Evolutionary conservation across 2,888 invertebrate genomes (phyloP), one percentile per base, ranked within the genome.

Genomic region (Odontothrips loti): DNA sequence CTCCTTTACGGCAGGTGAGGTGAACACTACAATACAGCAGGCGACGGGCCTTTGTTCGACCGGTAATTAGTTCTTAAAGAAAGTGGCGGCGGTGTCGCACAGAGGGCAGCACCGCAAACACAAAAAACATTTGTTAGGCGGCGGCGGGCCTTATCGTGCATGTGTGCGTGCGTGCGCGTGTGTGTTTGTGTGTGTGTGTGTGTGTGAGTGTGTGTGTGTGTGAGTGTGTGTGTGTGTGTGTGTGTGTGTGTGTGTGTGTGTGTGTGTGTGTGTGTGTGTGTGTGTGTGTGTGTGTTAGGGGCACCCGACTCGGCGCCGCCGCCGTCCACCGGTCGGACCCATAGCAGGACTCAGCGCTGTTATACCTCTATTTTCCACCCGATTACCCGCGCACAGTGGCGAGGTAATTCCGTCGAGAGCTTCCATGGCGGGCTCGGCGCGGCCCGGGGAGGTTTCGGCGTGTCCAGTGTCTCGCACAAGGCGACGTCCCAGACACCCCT

Each of bases 311-410:
- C 15, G 17, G 58, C 4, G 58, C 15, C 20, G 58, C 15, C 51
- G 51, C 4, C 20, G 58, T n/a, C 58, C 20, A 15, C 17, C 15
- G 58, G 51, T 6, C 34, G 34, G 34, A 43, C 34, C 34, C 34
- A 6, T 6, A 11, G 58, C 58, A 17, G 58, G 15, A 58, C 12
- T 0, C 20, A 17, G 58, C 20, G 58, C 11, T 58, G 58, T 58
- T 75, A 43, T 43, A 75, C 68, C 68, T 75, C 68, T 23, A 75
- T 75, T 75, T 75, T 75, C 68, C 27, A 27, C 23, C 68, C 68
- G 68, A 75, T 75, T 75, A 75, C 68, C 68, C 68, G 68, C 68
- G 27, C 27, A 75, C 68, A 75, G 68, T 75, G 27, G 23, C 68
- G 27, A 9, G n/a, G 58, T 58, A 58, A 58, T 58, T 58, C 58